Conservation (phyloP, 2,888 invertebrate species). For the Pelosia muscerda region DNA sequence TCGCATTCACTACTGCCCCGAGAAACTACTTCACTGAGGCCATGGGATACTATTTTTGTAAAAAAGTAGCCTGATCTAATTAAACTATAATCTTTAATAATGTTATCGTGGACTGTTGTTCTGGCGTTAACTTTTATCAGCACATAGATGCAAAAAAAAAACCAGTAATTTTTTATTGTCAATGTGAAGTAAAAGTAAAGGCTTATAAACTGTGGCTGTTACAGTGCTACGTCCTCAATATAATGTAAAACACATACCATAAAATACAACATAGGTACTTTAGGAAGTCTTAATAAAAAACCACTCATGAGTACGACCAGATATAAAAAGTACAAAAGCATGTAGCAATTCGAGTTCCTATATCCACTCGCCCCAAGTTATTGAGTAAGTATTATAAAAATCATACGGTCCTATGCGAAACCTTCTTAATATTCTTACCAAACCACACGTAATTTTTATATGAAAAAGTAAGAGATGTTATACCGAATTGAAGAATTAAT, state of each 20-base stretch:
- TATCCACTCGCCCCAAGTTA: conserved; percentile 2
- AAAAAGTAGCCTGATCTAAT: too few relatives aligned
- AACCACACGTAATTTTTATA: conserved; percentile 21
- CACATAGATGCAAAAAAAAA: too few relatives aligned
- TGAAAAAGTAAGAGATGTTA: conserved; percentile 28
- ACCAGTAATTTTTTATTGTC: too few relatives aligned
- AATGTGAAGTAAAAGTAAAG: too few relatives aligned
- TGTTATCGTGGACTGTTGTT: too few relatives aligned
- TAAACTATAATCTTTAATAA: too few relatives aligned
- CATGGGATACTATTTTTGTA: too few relatives aligned
- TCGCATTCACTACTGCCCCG: too few relatives aligned
- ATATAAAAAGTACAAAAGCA: background rate
- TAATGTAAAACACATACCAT: background rate
- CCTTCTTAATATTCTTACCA: conserved; percentile 29
- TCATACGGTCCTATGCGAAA: conserved; percentile 6
- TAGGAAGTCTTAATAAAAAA: background rate
- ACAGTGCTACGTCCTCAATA: too few relatives aligned
- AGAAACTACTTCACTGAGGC: too few relatives aligned
- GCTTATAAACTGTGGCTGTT: too few relatives aligned
- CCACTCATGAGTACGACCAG: background rate
- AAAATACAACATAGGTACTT: background rate
- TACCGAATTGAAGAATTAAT: conserved; percentile 44
- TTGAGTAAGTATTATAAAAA: conserved; percentile 15
- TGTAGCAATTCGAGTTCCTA: background rate
- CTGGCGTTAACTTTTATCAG: too few relatives aligned